Base-by-base conservation (phyloP, 2,113 vertebrate species). In the Dicentrarchus labrax region DNA sequence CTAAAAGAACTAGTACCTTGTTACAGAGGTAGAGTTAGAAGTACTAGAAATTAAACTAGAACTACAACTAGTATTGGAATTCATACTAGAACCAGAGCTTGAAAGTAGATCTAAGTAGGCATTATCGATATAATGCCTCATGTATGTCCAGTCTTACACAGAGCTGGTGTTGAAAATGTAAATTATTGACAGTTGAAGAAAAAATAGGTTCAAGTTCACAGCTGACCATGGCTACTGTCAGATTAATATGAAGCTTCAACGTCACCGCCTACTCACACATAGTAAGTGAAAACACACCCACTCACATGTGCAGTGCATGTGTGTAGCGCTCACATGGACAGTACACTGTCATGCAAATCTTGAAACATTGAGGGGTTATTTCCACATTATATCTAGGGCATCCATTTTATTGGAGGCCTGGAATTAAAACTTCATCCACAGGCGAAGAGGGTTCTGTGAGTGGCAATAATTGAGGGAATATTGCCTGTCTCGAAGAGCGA, bases 401-500 rank as follows among this genome's bases (percentile, higher is more conserved):
- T 90, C 80, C 83, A 87, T 93, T 91, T 91, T 87, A 92, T 89
- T 87, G 72, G 79, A 80, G 70, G 67, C 68, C 82, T 79, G 86
- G 89, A 94, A 93, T 92, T 92, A 91, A 93, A 94, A 90, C 93
- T 93, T 92, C 88, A 90, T 92, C 90, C 89, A 83, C 69, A 82
- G 90, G 86, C 50, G 50, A 83, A 75, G 86, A 91, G 74, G 86
- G 62, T 89, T 91, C 80, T 81, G 89, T 91, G 92, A 94, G 88
- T 89, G 91, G 88, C 88, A 91, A 93, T 94, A 93, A 93, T 95
- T 95, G 91, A 91, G 79, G 86, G 89, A 93, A 89, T 93, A 92
- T 93, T 93, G 93, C 88, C 92, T 92, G 90, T 88, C 88, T 94
- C 64, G 19, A 89, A 90, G 86, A 93, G 88, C 82, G 76, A 88